These are phyloP conservation scores for Thumatha senex DNA, from an alignment of 2,888 invertebrate genomes.

Conservation along the genomic window DNA sequence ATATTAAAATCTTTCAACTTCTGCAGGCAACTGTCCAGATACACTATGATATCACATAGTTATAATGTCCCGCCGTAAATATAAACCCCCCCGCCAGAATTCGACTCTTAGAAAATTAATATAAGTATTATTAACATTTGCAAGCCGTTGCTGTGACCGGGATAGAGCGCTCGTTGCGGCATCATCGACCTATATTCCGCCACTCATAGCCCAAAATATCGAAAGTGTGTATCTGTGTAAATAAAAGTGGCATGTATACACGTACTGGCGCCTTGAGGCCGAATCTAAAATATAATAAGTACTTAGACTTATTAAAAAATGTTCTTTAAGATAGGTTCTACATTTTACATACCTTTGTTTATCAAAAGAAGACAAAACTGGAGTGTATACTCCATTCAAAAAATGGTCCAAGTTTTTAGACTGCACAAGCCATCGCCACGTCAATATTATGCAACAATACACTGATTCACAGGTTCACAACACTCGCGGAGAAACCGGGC, in stretches of 20 bases:
- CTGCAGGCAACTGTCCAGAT: no score
- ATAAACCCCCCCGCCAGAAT: no score
- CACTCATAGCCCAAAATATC: conserved; percentile 79
- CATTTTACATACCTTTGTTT: conserved; percentile 20
- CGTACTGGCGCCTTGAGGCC: conserved; percentile 3
- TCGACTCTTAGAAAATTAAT: no score
- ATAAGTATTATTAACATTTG: conserved; percentile 51
- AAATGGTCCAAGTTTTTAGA: conserved; percentile 21
- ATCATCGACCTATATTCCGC: conserved; percentile 73
- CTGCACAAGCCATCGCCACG: conserved; percentile 40
- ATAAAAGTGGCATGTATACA: conserved; percentile 24
- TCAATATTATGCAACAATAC: conserved; percentile 57
- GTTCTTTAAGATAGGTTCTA: no score
- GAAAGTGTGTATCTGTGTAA: conserved; percentile 52
- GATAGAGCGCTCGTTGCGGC: conserved; percentile 77
- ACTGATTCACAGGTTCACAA: conserved; percentile 39
- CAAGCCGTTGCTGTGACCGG: conserved; percentile 73
- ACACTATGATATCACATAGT: no score
- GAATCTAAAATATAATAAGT: neutral
- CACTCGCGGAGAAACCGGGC: conserved; percentile 51
- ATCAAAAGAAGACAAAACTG: neutral
- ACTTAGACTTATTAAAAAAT: neutral
- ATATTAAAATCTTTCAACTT: no score
- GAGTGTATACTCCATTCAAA: neutral
- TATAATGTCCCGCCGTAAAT: no score